Evolutionary conservation across 2,888 invertebrate species (phyloP).

Genomic region (Hylaea fasciaria): DNA sequence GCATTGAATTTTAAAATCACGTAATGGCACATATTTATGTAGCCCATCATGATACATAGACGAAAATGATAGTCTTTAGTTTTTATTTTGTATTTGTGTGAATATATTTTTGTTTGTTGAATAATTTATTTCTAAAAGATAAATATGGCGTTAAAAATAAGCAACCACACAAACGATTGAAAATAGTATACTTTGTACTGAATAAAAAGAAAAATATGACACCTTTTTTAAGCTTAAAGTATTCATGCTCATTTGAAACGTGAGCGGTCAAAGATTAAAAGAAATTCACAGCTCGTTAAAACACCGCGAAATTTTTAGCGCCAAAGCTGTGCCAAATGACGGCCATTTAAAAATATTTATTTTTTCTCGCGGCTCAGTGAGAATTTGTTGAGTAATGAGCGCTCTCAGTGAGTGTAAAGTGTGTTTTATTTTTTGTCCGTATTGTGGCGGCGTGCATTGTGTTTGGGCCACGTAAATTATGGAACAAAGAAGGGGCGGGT

Average conservation of each 20-base stretch:
- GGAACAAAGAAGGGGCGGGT: too few species aligned
- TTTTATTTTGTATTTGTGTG: too few species aligned
- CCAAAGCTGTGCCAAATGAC: slow-evolving; percentile 38
- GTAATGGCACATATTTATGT: too few species aligned
- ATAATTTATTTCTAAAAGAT: too few species aligned
- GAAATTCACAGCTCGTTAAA: slow-evolving; percentile 40
- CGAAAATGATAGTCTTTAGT: too few species aligned
- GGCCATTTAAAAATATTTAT: slow-evolving; percentile 41
- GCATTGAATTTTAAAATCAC: too few species aligned
- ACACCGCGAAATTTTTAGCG: slow-evolving; percentile 33
- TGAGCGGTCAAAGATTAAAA: slow-evolving; percentile 38
- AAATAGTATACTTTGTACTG: background rate
- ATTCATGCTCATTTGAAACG: slow-evolving; percentile 23
- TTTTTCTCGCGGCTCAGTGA: slow-evolving; percentile 27
- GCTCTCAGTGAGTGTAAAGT: slow-evolving; percentile 7
- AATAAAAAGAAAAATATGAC: background rate
- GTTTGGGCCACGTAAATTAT: background rate
- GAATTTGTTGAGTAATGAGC: slow-evolving; percentile 36
- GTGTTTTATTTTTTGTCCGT: slow-evolving; percentile 11
- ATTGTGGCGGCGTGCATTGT: slow-evolving; percentile 1
- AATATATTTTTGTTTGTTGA: too few species aligned
- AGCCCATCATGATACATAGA: too few species aligned
- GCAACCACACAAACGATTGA: background rate
- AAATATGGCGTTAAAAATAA: background rate
- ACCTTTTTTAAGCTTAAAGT: background rate